Evolutionary conservation across 1,140 invertebrate genomes (phyloP), one percentile per base, ranked within the genome.

Genomic region (Copidosoma floridanum): DNA sequence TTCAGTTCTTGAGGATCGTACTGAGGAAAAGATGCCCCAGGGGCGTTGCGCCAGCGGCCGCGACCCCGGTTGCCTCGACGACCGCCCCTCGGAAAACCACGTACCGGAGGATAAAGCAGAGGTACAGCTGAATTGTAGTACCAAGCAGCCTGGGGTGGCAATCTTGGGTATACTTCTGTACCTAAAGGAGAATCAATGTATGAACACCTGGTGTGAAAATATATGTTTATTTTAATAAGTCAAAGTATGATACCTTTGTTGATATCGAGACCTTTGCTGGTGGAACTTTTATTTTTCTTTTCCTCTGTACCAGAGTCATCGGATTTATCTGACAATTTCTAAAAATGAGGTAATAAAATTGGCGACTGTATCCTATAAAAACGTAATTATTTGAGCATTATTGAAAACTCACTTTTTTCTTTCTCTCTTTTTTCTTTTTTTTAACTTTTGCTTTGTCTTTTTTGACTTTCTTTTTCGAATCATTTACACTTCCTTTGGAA

Each of bases 1-100:
- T 81, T 77, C 57, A 76, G 73, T n/a, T 77, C 55, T 41, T 72
- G 73, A 2, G 74, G 71, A 63, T 73, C 74, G 24, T 73, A 71
- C 0, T 66, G 35, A 18, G 69, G 68, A 7, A 71, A 38, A n/a
- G n/a, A n/a, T n/a, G 3, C 60, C 24, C 12, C 61, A 12, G 43
- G 24, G 37, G 68, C 65, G 14, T 64, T 62, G 2, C 66, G 63
- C 29, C 69, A 47, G 1, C 57, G 57, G 32, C 51, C 59, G 3
- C 72, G 66, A 23, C 63, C 61, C 11, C 68, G 63, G 56, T 74
- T 65, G 0, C 60, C 38, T 16, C 70, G 65, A 35, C 66, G 21
- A 21, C 24, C 12, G 2, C 35, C 48, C 53, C 41, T 58, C 7
- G 53, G 23, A 41, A 73, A 76, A 26, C 68, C 64, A 26, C 68